Conservation (phyloP, 2,797 vertebrate genomes). For the Bufotes viridis region DNA sequence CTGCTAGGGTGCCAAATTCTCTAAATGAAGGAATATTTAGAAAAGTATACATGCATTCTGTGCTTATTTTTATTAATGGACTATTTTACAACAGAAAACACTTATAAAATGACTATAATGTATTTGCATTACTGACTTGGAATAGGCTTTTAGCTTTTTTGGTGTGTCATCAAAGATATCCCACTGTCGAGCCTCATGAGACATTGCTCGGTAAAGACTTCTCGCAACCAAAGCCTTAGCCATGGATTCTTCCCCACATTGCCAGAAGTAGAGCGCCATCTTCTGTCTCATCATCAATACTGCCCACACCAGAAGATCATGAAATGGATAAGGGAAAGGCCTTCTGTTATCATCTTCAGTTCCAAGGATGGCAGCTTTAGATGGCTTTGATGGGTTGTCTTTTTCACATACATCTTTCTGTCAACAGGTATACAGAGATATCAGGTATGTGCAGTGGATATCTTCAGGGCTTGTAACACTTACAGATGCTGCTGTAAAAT, state of each 20-base stretch:
- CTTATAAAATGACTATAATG: background rate
- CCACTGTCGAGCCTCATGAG: conserved; percentile 82
- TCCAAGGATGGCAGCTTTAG: conserved; percentile 80
- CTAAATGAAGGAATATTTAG: conserved; percentile 3
- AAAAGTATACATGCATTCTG: background rate
- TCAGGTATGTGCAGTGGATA: background rate
- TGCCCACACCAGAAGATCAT: conserved; percentile 86
- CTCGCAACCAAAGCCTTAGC: conserved; percentile 85
- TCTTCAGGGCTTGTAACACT: background rate
- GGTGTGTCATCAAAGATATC: conserved; percentile 85
- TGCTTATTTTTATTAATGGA: background rate
- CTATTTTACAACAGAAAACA: background rate
- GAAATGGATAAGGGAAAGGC: conserved; percentile 84
- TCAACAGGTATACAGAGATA: conserved; percentile 68
- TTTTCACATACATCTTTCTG: conserved; percentile 71
- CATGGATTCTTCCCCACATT: conserved; percentile 86
- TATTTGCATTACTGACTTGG: conserved; percentile 72
- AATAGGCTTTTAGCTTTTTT: conserved; percentile 83
- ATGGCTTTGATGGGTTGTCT: conserved; percentile 76
- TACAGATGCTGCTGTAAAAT: too few relatives aligned
- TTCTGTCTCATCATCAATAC: conserved; percentile 86
- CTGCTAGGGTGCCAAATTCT: conserved; percentile 63
- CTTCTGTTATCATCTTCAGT: conserved; percentile 81
- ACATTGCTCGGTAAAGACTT: conserved; percentile 83
- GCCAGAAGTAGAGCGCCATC: conserved; percentile 87